phyloP scores from a whole-genome alignment of 2,888 invertebrate species.

The Tromatobia lineatoria region DNA sequence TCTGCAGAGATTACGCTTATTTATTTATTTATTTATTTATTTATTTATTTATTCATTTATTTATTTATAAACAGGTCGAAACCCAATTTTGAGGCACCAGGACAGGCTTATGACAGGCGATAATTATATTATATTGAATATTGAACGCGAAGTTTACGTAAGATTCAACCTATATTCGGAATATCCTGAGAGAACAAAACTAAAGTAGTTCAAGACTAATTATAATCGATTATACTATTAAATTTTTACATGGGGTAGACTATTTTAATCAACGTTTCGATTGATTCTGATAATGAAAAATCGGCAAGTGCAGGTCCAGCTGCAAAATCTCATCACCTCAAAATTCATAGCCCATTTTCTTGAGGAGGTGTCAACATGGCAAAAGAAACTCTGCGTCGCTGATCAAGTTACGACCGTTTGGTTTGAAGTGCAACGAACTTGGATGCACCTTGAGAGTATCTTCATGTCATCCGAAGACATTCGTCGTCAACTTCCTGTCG shows the following conservation, averaged over 20 bases:
- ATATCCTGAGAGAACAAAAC: background rate
- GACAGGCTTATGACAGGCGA: too few relatives aligned
- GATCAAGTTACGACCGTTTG: slow-evolving; percentile 97
- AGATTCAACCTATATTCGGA: too few relatives aligned
- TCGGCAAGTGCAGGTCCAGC: slow-evolving; percentile 90
- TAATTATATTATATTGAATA: too few relatives aligned
- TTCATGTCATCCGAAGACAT: slow-evolving; percentile 99
- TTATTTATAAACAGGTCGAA: too few relatives aligned
- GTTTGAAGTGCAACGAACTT: slow-evolving; percentile 98
- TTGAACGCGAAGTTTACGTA: too few relatives aligned
- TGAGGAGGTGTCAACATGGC: slow-evolving; percentile 98
- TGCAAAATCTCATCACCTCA: slow-evolving; percentile 98
- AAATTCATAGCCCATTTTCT: slow-evolving; percentile 98
- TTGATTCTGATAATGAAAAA: slow-evolving; percentile 22
- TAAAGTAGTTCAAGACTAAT: background rate
- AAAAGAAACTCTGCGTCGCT: slow-evolving; percentile 95
- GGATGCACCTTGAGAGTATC: slow-evolving; percentile 98
- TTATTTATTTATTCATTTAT: too few relatives aligned
- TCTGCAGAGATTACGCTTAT: too few relatives aligned
- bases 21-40: too few relatives aligned
- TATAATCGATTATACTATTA: background rate
- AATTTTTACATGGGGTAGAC: slow-evolving; percentile 2
- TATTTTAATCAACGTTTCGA: too few relatives aligned
- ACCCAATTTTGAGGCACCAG: too few relatives aligned
- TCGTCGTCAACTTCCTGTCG: slow-evolving; percentile 96